A percentile compares a stretch with the other conserved stretches of the same genome.
Conservation (phyloP, 2,797 vertebrate genomes). For the Sorex maritimensis region DNA sequence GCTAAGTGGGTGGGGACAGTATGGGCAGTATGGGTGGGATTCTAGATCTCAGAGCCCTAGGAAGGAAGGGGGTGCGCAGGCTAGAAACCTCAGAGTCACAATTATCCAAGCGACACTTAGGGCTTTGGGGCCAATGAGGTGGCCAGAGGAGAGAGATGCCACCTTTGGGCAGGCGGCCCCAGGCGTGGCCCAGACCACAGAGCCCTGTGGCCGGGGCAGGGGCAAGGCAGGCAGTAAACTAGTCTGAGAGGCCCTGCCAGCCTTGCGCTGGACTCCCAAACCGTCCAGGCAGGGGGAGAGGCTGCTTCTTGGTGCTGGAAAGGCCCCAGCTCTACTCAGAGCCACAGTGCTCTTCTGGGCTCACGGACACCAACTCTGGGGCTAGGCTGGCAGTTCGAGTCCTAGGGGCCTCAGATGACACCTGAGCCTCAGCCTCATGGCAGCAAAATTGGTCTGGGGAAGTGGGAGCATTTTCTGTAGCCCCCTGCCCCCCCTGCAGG, state of each 20-base stretch:
- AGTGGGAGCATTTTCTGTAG: not conserved
- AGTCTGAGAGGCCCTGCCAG: not conserved
- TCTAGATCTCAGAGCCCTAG: not conserved
- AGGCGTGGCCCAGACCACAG: not conserved
- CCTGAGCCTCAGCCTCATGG: not conserved
- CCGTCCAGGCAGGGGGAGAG: not conserved
- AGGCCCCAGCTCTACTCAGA: not conserved
- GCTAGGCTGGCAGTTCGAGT: not conserved
- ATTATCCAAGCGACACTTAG: not conserved
- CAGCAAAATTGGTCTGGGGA: not conserved
- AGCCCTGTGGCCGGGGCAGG: not conserved
- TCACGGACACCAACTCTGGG: rapidly evolving
- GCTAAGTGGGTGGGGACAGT: rapidly evolving
- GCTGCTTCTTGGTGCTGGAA: conserved; percentile 7
- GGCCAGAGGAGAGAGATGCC: not conserved
- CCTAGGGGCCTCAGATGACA: not conserved
- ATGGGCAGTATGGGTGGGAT: not conserved
- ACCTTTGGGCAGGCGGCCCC: not conserved
- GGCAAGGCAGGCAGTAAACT: not conserved
- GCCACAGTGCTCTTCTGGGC: not conserved
- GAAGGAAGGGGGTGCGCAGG: not conserved
- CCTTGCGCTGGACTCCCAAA: not conserved
- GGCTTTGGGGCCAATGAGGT: not conserved
- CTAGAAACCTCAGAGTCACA: not conserved
- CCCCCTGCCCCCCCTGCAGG: no score